phyloP scores from a whole-genome alignment of 2,113 vertebrate species.

The Patagioenas fasciata region DNA sequence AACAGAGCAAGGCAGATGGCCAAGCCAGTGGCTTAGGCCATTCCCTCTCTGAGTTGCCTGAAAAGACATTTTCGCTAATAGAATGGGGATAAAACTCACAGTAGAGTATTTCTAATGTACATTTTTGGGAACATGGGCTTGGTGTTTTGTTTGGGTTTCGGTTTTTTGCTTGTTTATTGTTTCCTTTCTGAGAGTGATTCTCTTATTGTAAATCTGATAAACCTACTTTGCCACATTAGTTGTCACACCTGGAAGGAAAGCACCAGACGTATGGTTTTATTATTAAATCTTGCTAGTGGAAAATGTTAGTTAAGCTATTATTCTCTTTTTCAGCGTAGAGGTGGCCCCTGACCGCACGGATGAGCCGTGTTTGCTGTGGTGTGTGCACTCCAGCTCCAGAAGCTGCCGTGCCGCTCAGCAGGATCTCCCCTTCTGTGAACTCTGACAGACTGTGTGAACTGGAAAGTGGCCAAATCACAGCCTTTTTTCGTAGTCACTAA shows the following conservation, averaged over 20 bases:
- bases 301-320: background rate
- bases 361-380: background rate
- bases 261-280: background rate
- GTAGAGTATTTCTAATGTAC: background rate
- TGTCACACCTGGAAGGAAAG: conserved; percentile 1
- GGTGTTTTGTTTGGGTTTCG: background rate
- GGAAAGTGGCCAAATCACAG: background rate
- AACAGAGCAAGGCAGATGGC: background rate
- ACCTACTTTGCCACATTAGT: background rate
- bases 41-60: background rate
- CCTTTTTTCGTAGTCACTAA: background rate
- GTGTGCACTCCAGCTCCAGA: background rate
- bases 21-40: background rate
- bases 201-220: background rate
- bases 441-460: background rate
- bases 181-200: background rate
- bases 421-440: background rate
- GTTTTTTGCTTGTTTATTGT: background rate
- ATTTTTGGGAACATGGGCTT: background rate
- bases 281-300: background rate
- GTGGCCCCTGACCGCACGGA: background rate
- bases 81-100: background rate
- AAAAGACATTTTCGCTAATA: background rate
- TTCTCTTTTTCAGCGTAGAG: background rate
- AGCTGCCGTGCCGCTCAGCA: background rate